Evolutionary conservation across 2,113 vertebrate species (phyloP).

Genomic region (Oxyura jamaicensis): DNA sequence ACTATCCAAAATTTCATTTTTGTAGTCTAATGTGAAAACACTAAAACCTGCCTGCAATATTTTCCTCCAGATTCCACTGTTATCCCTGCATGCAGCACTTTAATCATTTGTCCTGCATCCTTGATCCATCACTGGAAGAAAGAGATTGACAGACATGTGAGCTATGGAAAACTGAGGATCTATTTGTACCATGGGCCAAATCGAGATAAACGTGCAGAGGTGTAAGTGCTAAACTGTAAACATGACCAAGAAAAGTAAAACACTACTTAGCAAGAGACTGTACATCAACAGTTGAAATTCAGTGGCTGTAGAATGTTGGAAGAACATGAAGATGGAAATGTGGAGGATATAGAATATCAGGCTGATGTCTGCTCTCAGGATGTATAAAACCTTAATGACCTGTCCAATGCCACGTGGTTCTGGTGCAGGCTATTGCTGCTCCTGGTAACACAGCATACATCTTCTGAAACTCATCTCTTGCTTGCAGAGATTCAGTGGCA

Average conservation of each 20-base stretch:
- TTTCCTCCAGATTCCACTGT: slow-evolving; percentile 77
- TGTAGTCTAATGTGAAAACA: not conserved
- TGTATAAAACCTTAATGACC: not conserved
- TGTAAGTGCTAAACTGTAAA: slow-evolving; percentile 77
- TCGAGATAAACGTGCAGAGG: slow-evolving; percentile 77
- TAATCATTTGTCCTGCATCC: slow-evolving; percentile 95
- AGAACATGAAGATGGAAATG: not conserved
- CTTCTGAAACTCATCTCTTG: not conserved
- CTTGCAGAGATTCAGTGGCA: not conserved
- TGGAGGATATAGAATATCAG: not conserved
- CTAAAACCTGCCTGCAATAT: not conserved
- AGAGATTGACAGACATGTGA: slow-evolving; percentile 86
- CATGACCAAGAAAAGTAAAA: not conserved
- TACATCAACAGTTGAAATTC: not conserved
- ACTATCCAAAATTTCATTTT: not conserved
- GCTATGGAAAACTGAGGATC: slow-evolving; percentile 77
- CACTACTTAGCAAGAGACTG: not conserved
- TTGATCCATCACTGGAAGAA: slow-evolving; percentile 96
- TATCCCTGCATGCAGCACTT: slow-evolving; percentile 79
- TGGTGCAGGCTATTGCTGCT: not conserved
- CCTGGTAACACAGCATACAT: not conserved
- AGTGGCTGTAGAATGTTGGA: not conserved
- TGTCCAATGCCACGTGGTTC: not conserved
- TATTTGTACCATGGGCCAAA: slow-evolving; percentile 91
- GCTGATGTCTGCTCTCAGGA: not conserved